Base-by-base conservation (phyloP, 2,888 invertebrate species). In the Neoascia interrupta region DNA sequence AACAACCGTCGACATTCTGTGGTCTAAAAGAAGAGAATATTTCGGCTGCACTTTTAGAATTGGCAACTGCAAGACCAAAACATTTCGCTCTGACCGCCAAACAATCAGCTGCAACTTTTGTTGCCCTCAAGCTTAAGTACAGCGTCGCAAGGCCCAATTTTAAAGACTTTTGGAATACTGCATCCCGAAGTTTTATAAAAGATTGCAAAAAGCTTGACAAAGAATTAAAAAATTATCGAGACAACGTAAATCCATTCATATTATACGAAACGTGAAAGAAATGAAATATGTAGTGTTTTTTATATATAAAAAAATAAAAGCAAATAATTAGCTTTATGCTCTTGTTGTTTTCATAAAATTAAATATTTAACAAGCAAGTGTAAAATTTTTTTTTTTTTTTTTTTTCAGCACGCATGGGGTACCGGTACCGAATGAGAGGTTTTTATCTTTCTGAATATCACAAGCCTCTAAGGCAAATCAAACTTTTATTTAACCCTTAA, bases 391-490 rank as follows among this genome's bases (percentile, higher is more conserved):
- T 18, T 37, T 54, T 60, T 26, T n/a, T 45, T 11, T 43, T 19
- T 19, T 39, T 47, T 61, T 47, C 11, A 31, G 8, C 64, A 53
- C 92, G 97, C 94, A 96, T 94, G 93, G 98, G 87, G 99, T 99
- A 85, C 97, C 98, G 21, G 99, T 99, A 5, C 98, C 98, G 1
- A 99, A 99, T 89, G 92, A 93, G 60, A 92, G 99, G 84, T 99
- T 92, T 88, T 85, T 98, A 92, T 88, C 92, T 99, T 36, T 95
- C 95, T 89, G 94, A 98, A 82, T 96, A 93, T 88, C 97, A 95
- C 90, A 97, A 99, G 88, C 99, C 99, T 76, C 91, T 90, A 54
- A 98, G 97, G 98, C 97, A 90, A 91, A 89, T 79, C 3, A 2
- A 31, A 21, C 11, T 23, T 36, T 18, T 45, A n/a, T n/a, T n/a